Conservation (phyloP, 2,888 invertebrate species). For the Proisotoma minuta region DNA sequence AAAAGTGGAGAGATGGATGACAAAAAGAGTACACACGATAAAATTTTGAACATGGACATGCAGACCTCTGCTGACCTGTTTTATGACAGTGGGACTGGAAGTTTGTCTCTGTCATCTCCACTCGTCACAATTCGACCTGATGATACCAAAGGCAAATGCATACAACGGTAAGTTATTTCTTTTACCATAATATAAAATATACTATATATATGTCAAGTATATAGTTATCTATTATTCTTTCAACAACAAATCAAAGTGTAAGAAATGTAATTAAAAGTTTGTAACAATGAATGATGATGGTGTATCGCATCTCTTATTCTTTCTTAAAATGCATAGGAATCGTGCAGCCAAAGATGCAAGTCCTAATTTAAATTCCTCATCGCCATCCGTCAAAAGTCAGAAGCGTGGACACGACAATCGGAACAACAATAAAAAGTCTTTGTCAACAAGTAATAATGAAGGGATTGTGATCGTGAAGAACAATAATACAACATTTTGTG, state of each 20-base stretch:
- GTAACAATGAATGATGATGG: too few species aligned
- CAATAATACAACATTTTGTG: not conserved
- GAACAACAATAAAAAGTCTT: slow-evolving; percentile 1
- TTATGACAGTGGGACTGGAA: slow-evolving; percentile 34
- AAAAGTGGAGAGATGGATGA: not conserved
- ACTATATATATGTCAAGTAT: too few species aligned
- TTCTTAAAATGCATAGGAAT: slow-evolving; percentile 27
- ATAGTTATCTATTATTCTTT: too few species aligned
- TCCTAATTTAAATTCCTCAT: slow-evolving; percentile 26
- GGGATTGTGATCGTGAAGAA: not conserved
- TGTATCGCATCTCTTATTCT: too few species aligned
- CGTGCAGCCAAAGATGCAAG: slow-evolving; percentile 35
- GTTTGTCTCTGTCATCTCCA: slow-evolving; percentile 22
- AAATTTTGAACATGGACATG: not conserved
- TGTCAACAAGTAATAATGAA: not conserved
- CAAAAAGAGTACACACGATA: not conserved
- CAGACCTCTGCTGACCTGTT: slow-evolving; percentile 16
- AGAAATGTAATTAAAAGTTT: too few species aligned
- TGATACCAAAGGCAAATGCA: too few species aligned
- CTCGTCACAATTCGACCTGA: slow-evolving; percentile 31
- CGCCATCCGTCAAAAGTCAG: slow-evolving; percentile 15
- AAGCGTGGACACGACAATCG: slow-evolving; percentile 7
- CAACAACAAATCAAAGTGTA: too few species aligned
- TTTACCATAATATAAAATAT: too few species aligned
- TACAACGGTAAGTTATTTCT: too few species aligned